Evolutionary conservation across 1,140 invertebrate genomes (phyloP).

Genomic region (Lamellibrachia luymesi): DNA sequence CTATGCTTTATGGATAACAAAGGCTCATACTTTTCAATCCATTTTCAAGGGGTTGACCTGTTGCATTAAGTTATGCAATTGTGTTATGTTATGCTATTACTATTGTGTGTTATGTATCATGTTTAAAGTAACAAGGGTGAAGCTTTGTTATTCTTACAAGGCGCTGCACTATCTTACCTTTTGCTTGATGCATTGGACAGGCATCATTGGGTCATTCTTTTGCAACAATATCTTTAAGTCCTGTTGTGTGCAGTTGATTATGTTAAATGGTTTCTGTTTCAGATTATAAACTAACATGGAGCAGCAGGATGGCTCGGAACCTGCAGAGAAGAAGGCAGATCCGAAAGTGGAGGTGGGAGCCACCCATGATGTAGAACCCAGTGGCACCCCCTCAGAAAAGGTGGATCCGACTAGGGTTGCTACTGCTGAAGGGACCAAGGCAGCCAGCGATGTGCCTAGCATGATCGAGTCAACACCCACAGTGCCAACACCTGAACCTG

Average conservation of each 20-base stretch:
- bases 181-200: no score
- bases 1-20: no score
- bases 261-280: not conserved
- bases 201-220: no score
- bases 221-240: no score
- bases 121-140: no score
- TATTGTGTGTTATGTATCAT: no score
- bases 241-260: not conserved
- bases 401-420: not conserved
- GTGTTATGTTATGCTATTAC: no score
- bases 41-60: no score
- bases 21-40: no score
- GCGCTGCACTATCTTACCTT: no score
- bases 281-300: not conserved
- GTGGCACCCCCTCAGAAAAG: not conserved
- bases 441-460: not conserved
- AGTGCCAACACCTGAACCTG: not conserved
- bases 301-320: not conserved
- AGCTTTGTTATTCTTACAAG: no score
- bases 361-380: not conserved
- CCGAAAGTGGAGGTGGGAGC: not conserved
- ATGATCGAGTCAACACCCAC: not conserved
- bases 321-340: not conserved
- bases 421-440: not conserved
- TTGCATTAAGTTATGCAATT: no score